Base-by-base conservation (phyloP, 2,888 invertebrate species). In the Melanostoma mellinum region DNA sequence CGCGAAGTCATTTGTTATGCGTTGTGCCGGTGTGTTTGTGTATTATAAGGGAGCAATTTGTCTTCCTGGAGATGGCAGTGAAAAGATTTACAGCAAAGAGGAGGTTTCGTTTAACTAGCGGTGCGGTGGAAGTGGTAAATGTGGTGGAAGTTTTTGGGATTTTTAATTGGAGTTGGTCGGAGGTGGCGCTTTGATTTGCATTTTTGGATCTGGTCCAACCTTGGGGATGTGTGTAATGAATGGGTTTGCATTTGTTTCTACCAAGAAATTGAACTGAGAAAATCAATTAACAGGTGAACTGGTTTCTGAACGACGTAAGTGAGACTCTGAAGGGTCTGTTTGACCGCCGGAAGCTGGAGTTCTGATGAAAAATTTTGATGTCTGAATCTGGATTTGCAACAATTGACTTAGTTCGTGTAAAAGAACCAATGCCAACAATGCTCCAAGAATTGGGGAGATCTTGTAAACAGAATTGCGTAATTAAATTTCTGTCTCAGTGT, bases 131-230 rank as follows among this genome's bases (percentile, higher is more conserved):
- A 20, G 20, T 20, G 20, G 20, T 20, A 20, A 20, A 20, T 58
- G 48, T 36, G 33, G 35, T 30, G 56, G 58, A 50, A 48, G 53
- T 65, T 50, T 38, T 74, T 33, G 44, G 10, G 40, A 42, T 53
- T 71, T 81, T 78, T 71, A 84, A 79, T 79, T 74, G 74, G 52
- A 68, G 61, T 73, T 6, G n/a, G 44, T 42, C 9, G 53, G 48
- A 78, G 73, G 53, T 84, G 78, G 78, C 82, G 78, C 82, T 78
- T 36, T 73, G 65, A 71, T 78, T 74, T 78, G 68, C 55, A 77
- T 77, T 56, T 56, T 68, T 68, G 3, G 6, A 10, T 3, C 8
- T 3, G 38, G 42, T 58, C 2, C 3, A 6, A 52, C 35, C 58
- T 44, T 36, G 32, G 30, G 63, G 63, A 63, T 73, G 63, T 60